Percentiles rank a stretch among this genome's conserved stretches.
Evolutionary conservation across 2,797 vertebrate species (phyloP).

Genomic region (Sphenopsis melanotis): DNA sequence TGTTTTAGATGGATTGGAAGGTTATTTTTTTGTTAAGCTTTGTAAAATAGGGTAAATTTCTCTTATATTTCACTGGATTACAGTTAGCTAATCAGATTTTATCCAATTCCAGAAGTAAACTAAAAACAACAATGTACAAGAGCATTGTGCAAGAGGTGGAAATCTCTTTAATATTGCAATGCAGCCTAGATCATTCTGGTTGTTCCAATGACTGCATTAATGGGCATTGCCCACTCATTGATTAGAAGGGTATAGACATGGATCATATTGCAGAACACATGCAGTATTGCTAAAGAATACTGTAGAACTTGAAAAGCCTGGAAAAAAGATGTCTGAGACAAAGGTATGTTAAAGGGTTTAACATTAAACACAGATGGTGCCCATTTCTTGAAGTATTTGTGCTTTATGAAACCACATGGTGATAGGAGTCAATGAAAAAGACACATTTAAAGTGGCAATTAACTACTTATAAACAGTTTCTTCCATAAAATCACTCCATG

Average conservation of each 20-base stretch:
- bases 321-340: background rate
- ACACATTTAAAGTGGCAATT: background rate
- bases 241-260: background rate
- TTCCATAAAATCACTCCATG: conserved; percentile 42
- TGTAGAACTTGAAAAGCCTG: background rate
- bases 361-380: background rate
- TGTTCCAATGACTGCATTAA: background rate
- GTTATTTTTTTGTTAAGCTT: background rate
- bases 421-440: background rate
- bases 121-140: background rate
- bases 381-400: background rate
- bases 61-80: background rate
- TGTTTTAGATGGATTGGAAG: background rate
- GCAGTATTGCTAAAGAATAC: background rate
- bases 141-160: background rate
- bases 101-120: background rate
- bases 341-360: background rate
- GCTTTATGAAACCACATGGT: background rate
- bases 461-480: conserved; percentile 42
- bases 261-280: background rate
- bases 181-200: background rate
- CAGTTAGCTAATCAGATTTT: background rate
- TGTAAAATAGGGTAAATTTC: background rate
- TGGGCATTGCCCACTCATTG: background rate
- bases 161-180: background rate